Percentiles rank a stretch among this genome's conserved stretches.
These are phyloP conservation scores for Larimichthys polyactis DNA, from an alignment of 2,113 vertebrate genomes.

Conservation along the genomic window DNA sequence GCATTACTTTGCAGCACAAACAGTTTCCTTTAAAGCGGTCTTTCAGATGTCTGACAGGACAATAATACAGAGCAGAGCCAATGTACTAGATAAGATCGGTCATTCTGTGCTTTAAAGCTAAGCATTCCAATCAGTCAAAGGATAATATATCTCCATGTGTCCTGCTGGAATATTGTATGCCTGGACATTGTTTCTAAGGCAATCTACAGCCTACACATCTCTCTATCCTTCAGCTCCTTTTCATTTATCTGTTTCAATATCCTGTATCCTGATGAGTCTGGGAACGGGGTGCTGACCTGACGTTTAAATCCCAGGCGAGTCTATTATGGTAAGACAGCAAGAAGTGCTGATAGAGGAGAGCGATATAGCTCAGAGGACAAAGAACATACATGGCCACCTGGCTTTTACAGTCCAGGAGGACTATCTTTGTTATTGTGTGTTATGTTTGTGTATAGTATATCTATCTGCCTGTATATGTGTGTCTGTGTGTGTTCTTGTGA, in stretches of 20 bases:
- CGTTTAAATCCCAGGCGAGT: conserved; percentile 76
- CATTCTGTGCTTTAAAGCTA: conserved; percentile 36
- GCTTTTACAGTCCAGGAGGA: conserved; percentile 50
- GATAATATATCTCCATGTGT: conserved; percentile 50
- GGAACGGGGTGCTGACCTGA: conserved; percentile 71
- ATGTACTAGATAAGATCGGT: conserved; percentile 56
- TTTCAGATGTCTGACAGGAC: conserved; percentile 26
- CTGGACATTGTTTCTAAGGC: conserved; percentile 15
- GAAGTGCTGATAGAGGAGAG: conserved; percentile 71
- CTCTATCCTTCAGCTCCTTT: conserved; percentile 65
- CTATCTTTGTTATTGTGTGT: conserved; percentile 40
- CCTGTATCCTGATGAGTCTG: conserved; percentile 76
- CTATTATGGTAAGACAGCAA: conserved; percentile 76
- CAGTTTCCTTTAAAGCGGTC: conserved; percentile 5
- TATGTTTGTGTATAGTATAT: conserved; percentile 26
- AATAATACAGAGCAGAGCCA: conserved; percentile 31
- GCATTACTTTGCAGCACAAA: conserved; percentile 13
- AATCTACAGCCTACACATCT: conserved; percentile 54
- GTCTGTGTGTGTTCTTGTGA: not conserved
- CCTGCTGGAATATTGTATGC: conserved; percentile 47
- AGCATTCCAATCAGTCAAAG: conserved; percentile 67
- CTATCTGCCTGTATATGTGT: not conserved
- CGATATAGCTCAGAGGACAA: conserved; percentile 75
- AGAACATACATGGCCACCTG: conserved; percentile 65
- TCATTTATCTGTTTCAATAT: conserved; percentile 82